A percentile compares a stretch with the other conserved stretches of the same genome.
phyloP scores from a whole-genome alignment of 2,113 vertebrate genomes.

The Myodes glareolus region DNA sequence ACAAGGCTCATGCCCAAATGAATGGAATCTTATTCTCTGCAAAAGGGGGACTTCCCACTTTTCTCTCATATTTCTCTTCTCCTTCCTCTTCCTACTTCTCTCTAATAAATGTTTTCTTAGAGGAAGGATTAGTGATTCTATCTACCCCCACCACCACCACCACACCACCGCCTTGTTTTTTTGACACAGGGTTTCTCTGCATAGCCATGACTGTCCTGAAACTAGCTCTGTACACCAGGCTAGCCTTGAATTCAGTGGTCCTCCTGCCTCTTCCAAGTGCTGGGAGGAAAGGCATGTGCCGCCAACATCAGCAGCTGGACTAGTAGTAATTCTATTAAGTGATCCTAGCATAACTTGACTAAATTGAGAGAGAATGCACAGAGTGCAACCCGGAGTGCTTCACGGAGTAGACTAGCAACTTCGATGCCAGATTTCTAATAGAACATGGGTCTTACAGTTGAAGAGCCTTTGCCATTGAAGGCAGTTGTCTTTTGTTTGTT shows the following conservation, averaged over 20 bases:
- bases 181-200: too few relatives aligned
- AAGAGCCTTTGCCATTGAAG: not conserved
- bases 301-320: not conserved
- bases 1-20: not conserved
- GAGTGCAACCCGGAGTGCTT: too few relatives aligned
- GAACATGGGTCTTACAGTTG: not conserved
- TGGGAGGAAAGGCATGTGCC: not conserved
- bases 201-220: not conserved
- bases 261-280: not conserved
- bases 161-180: too few relatives aligned
- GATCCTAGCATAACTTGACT: not conserved
- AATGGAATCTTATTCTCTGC: not conserved
- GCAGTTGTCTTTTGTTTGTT: not conserved
- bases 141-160: not conserved
- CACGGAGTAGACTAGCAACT: not conserved
- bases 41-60: rapidly evolving
- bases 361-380: not conserved
- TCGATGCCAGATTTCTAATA: not conserved
- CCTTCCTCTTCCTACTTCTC: not conserved
- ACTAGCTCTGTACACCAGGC: not conserved
- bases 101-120: not conserved
- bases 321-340: not conserved
- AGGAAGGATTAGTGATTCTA: not conserved
- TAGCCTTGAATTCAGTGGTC: not conserved
- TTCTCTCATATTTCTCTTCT: not conserved